phyloP scores from a whole-genome alignment of 1,140 invertebrate species.

The Archegozetes longisetosus region DNA sequence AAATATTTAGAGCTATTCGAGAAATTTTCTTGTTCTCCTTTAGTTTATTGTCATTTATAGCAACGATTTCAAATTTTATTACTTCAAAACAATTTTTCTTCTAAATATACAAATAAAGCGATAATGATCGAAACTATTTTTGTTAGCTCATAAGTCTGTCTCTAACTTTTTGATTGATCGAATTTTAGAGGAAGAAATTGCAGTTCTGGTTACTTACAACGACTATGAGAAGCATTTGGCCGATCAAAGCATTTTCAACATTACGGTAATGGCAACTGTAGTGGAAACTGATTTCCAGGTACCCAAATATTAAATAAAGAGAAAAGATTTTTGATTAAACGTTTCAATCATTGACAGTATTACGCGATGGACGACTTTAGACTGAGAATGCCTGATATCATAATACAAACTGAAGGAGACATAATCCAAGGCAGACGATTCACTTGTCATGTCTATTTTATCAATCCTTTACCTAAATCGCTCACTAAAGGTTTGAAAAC shows the following conservation, averaged over 20 bases:
- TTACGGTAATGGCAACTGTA: constrained; percentile 60
- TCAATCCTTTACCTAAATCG: constrained; percentile 59
- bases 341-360: constrained; percentile 37
- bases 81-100: no score
- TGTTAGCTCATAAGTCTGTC: no score
- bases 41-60: no score
- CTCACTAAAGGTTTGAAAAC: constrained; percentile 45
- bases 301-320: no score
- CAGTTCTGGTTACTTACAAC: constrained; percentile 51
- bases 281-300: constrained; percentile 53
- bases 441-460: constrained; percentile 47
- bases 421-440: constrained; percentile 45
- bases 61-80: no score
- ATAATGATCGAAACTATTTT: no score
- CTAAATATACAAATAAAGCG: no score
- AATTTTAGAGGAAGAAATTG: constrained; percentile 42
- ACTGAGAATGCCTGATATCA: constrained; percentile 71
- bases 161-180: no score
- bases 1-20: no score
- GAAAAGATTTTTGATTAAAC: no score
- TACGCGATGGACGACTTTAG: constrained; percentile 77
- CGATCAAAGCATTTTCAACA: constrained; percentile 65
- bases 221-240: constrained; percentile 60
- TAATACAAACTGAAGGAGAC: constrained; percentile 43
- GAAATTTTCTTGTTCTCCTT: no score